Evolutionary conservation across 2,113 vertebrate species (phyloP).

Genomic region (Daphoenositta chrysoptera): DNA sequence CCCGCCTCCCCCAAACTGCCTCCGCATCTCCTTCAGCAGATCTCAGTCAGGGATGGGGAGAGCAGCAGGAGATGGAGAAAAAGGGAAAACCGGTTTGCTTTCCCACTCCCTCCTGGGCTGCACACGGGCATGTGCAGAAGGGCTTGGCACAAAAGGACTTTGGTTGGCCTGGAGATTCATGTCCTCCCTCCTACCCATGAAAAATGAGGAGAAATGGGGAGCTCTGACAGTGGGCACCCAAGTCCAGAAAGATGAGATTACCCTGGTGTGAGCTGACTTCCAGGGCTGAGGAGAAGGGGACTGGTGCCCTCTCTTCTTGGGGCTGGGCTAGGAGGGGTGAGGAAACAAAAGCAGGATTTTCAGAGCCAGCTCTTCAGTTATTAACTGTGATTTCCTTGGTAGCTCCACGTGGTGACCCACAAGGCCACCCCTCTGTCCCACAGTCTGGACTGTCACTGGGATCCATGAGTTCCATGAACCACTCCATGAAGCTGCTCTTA

Average conservation of each 20-base stretch:
- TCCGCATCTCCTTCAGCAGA: neutral
- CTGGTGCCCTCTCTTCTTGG: neutral
- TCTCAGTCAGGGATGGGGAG: neutral
- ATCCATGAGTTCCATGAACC: neutral
- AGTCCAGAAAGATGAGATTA: neutral
- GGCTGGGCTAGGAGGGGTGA: neutral
- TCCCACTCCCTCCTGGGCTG: neutral
- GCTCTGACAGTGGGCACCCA: neutral
- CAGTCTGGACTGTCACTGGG: neutral
- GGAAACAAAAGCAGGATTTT: neutral
- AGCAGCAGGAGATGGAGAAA: neutral
- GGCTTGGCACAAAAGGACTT: neutral
- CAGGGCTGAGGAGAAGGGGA: neutral
- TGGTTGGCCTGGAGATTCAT: rapidly evolving
- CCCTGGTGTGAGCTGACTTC: neutral
- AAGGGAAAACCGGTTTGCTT: neutral
- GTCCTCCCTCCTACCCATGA: rapidly evolving
- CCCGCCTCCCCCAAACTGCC: neutral
- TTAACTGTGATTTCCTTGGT: neutral
- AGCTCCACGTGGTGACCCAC: neutral
- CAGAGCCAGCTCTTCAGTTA: neutral
- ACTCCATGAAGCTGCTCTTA: neutral
- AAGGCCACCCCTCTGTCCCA: neutral
- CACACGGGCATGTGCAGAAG: neutral
- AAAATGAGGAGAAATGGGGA: neutral